Base-by-base conservation (phyloP, 2,797 vertebrate genomes). In the Scomberomorus guttatus region DNA sequence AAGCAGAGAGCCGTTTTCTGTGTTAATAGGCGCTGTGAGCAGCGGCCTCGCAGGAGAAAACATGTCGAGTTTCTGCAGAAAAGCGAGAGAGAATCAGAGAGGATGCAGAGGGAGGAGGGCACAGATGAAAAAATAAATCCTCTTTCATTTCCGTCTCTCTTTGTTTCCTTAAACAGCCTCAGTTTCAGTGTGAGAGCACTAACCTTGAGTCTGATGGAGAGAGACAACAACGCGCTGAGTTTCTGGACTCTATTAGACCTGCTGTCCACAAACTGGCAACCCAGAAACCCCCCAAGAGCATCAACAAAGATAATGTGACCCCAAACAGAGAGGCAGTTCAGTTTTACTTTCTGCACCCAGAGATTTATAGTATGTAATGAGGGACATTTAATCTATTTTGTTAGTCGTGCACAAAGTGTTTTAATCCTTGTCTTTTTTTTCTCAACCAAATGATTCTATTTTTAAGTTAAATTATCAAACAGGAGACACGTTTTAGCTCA, bases 1-100 rank as follows among this genome's bases (percentile, higher is more conserved):
- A 78, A 72, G 71, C 66, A 78, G 61, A 62, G 56, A 48, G n/a
- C 22, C 62, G 5, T 75, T 71, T 39, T 71, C 32, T 57, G 51
- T 55, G 66, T 52, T 77, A 71, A 58, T 44, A 50, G 42, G 54
- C 3, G 2, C 27, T 20, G 58, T 17, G 71, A 42, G 70, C 29
- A 17, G 11, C 37, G 27, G 56, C 54, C 44, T 46, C 46, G 34
- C 22, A 13, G 32, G 48, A 59, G 60, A 17, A 44, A 52, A 37
- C 39, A 46, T 4, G 2, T 1, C 8, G 37, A 63, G 24, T n/a
- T 62, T 15, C 58, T 20, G 59, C 39, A 39, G 58, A 29, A 18
- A 39, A n/a, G 37, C 29, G 69, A n/a, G 15, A 29, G 17, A 20
- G 29, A 6, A 9, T 48, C 5, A 9, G 14, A 37, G 34, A 37